phyloP scores from a whole-genome alignment of 2,113 vertebrate species.

The Callipepla californica region DNA sequence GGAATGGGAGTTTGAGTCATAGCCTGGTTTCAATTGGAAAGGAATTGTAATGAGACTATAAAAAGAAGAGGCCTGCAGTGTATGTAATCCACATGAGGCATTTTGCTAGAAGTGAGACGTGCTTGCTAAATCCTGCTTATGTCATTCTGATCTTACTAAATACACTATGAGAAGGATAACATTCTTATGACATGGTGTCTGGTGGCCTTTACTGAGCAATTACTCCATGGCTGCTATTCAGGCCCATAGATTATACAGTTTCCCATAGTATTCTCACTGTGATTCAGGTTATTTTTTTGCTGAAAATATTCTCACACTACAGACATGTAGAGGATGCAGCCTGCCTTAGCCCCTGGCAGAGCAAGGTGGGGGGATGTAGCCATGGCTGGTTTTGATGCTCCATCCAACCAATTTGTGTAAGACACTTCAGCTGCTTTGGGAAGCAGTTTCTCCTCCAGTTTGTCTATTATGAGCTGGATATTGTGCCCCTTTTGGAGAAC shows the following conservation, averaged over 20 bases:
- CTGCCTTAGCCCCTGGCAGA: not conserved
- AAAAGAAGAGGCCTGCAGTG: constrained; percentile 20
- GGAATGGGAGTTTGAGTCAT: not conserved
- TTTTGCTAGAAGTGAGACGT: constrained; percentile 28
- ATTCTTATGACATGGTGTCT: constrained; percentile 23
- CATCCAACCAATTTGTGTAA: not conserved
- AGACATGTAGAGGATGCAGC: not conserved
- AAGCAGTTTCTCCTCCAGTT: not conserved
- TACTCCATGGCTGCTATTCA: not conserved
- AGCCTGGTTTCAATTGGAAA: constrained; percentile 27
- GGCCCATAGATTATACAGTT: not conserved
- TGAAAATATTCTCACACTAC: not conserved
- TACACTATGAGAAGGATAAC: not conserved
- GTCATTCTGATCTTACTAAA: constrained; percentile 45
- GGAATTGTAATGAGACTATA: constrained; percentile 14
- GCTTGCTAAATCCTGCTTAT: constrained; percentile 14
- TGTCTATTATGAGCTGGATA: not conserved
- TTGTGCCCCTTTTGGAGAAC: not conserved
- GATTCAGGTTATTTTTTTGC: not conserved
- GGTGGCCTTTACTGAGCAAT: constrained; percentile 23
- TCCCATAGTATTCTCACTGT: not conserved
- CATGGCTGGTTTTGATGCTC: not conserved
- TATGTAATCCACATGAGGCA: not conserved
- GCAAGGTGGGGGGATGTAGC: not conserved
- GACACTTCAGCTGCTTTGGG: not conserved